Percentiles rank a stretch among this genome's conserved stretches.
These are phyloP conservation scores for Zaprionus africanus DNA, from an alignment of 1,140 invertebrate species.

Conservation along the genomic window DNA sequence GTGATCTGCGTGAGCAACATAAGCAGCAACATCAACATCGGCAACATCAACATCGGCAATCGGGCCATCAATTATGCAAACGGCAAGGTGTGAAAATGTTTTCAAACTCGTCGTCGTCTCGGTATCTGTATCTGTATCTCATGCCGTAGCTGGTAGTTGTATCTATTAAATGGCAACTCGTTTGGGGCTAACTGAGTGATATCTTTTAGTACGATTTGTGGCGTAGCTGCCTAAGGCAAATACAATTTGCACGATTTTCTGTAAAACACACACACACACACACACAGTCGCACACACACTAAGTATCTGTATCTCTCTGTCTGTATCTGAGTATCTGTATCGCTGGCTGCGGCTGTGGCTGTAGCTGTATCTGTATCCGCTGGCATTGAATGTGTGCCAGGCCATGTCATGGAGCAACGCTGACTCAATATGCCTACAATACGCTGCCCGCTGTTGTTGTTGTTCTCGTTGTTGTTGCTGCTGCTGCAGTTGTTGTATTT, in stretches of 20 bases:
- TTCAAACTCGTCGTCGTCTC: constrained; percentile 56
- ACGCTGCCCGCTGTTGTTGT: constrained; percentile 21
- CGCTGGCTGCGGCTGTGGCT: constrained; percentile 34
- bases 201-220: constrained; percentile 52
- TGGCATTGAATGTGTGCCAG: constrained; percentile 62
- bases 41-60: constrained; percentile 15
- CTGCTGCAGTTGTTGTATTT: constrained; percentile 56
- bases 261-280: background rate
- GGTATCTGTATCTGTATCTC: constrained; percentile 55
- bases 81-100: constrained; percentile 74
- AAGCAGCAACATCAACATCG: constrained; percentile 19
- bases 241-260: constrained; percentile 77
- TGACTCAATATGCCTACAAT: constrained; percentile 77
- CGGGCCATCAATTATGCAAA: constrained; percentile 73
- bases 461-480: constrained; percentile 43
- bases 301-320: constrained; percentile 13
- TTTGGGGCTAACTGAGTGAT: constrained; percentile 49
- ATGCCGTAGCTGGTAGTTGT: constrained; percentile 21
- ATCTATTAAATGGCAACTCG: constrained; percentile 44
- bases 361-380: constrained; percentile 61
- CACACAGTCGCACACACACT: no score
- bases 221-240: constrained; percentile 65
- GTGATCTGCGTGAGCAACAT: constrained; percentile 24
- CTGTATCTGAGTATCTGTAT: constrained; percentile 41
- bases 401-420: constrained; percentile 47